Evolutionary conservation across 2,113 vertebrate species (phyloP).

Genomic region (Oreotrochilus melanogaster): DNA sequence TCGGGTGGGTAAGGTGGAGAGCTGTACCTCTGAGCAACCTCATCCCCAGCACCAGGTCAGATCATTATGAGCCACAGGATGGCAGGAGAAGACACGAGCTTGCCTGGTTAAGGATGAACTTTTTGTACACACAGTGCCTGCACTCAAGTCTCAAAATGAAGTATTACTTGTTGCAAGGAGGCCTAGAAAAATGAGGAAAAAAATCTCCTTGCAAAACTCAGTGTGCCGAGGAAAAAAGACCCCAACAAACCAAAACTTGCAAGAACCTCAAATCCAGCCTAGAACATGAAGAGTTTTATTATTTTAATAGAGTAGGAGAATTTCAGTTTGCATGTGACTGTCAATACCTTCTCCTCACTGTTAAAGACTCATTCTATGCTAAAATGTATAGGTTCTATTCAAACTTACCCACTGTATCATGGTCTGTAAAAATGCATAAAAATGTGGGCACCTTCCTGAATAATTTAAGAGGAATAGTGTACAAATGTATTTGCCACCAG

Average conservation of each 20-base stretch:
- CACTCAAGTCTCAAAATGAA: background rate
- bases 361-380: background rate
- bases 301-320: background rate
- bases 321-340: background rate
- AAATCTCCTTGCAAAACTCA: background rate
- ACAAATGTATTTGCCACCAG: background rate
- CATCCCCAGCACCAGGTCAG: fast-evolving
- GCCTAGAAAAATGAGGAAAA: background rate
- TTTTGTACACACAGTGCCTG: background rate
- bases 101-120: background rate
- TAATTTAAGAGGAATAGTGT: background rate
- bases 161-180: background rate
- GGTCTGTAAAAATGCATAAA: background rate
- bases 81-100: background rate
- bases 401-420: background rate
- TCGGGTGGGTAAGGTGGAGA: background rate
- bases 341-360: background rate
- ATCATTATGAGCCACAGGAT: background rate
- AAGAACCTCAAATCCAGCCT: background rate
- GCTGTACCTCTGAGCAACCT: fast-evolving
- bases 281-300: background rate
- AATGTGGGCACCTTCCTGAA: background rate
- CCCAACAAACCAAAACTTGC: background rate
- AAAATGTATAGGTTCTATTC: background rate
- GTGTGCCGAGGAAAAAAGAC: background rate